Percentiles rank a stretch among this genome's conserved stretches.
These are phyloP conservation scores for Ectobius pallidus DNA, from an alignment of 2,888 invertebrate genomes.

Conservation along the genomic window DNA sequence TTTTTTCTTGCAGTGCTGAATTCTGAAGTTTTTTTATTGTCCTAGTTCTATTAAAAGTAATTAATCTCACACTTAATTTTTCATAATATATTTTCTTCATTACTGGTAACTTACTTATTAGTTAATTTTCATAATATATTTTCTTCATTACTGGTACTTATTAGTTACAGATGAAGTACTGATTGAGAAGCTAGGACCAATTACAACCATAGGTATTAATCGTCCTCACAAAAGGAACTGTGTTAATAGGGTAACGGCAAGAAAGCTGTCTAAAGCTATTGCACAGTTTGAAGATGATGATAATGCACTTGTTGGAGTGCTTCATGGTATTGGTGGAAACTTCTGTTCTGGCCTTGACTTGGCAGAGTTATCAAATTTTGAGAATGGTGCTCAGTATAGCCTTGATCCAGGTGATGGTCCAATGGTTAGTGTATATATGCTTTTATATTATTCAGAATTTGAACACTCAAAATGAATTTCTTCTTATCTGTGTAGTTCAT, in stretches of 20 bases:
- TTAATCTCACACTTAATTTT: not conserved
- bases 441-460: not conserved
- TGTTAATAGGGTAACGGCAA: constrained; percentile 72
- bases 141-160: no score
- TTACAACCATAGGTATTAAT: constrained; percentile 87
- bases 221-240: constrained; percentile 83
- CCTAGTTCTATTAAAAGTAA: not conserved
- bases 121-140: no score
- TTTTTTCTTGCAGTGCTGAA: no score
- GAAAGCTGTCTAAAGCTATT: constrained; percentile 73
- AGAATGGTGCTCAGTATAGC: not conserved
- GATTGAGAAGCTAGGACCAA: constrained; percentile 66
- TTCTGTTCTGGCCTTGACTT: constrained; percentile 95
- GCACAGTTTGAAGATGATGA: constrained; percentile 80
- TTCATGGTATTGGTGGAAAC: constrained; percentile 90
- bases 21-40: no score
- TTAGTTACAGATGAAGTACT: constrained; percentile 50
- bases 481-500: no score
- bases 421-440: constrained; percentile 59
- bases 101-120: no score
- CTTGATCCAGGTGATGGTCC: constrained; percentile 55
- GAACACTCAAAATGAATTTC: no score
- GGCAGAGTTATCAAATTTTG: constrained; percentile 65
- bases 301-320: constrained; percentile 71
- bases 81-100: no score